Evolutionary conservation across 2,797 vertebrate genomes (phyloP).

Genomic region (Cynopterus sphinx): DNA sequence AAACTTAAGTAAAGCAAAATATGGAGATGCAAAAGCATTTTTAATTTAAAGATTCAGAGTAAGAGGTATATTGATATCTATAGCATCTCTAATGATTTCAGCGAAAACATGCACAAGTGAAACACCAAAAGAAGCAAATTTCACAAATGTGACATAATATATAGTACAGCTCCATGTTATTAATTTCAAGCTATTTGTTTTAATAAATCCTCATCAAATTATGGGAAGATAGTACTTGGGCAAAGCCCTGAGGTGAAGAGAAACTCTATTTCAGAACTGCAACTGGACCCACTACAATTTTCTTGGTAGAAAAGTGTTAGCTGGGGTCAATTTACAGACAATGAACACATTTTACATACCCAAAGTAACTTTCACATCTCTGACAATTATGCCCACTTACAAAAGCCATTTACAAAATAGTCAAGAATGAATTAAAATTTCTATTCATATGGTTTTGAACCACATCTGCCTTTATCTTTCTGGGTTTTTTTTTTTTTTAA

Average conservation of each 20-base stretch:
- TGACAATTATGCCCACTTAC: not conserved
- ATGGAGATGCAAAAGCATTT: not conserved
- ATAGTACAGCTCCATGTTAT: conserved; percentile 11
- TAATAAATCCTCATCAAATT: conserved; percentile 68
- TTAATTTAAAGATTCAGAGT: not conserved
- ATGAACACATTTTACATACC: not conserved
- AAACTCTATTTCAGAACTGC: not conserved
- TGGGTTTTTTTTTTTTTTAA: not conserved
- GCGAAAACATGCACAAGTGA: not conserved
- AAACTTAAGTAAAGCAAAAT: conserved; percentile 14
- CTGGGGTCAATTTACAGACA: not conserved
- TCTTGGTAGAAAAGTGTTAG: not conserved
- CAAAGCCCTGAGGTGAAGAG: not conserved
- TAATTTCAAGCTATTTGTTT: conserved; percentile 62
- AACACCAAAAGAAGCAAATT: conserved; percentile 33
- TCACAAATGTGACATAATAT: conserved; percentile 3
- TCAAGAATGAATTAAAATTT: not conserved
- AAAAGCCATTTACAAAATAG: too few species aligned
- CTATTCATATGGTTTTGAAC: not conserved
- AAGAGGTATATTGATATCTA: not conserved
- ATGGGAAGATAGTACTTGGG: not conserved
- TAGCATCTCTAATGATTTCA: not conserved
- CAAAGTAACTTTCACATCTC: not conserved
- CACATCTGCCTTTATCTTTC: not conserved
- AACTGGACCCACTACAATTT: not conserved